Percentiles rank a stretch among this genome's conserved stretches.
Evolutionary conservation across 2,888 invertebrate genomes (phyloP).

Genomic region (Uloborus plumipes): DNA sequence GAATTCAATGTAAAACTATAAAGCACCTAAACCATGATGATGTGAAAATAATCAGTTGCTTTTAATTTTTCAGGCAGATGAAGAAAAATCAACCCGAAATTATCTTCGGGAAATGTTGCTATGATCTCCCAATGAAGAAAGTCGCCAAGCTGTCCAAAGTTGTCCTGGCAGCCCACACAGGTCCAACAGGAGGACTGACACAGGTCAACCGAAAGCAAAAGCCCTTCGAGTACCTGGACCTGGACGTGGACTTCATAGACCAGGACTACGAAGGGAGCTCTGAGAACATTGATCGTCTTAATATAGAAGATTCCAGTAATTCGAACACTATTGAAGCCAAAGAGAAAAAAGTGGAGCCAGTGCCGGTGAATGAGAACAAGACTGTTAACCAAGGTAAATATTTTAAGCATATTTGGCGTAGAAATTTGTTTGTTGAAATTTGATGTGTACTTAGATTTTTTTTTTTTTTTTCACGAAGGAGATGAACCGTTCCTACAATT

Average conservation of each 20-base stretch:
- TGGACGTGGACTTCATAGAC: slow-evolving; percentile 82
- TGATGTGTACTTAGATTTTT: no score
- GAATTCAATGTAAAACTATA: no score
- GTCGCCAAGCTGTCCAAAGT: slow-evolving; percentile 74
- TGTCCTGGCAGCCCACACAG: slow-evolving; percentile 82
- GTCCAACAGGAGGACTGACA: slow-evolving; percentile 85
- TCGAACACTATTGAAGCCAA: slow-evolving; percentile 13
- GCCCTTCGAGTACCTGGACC: slow-evolving; percentile 77
- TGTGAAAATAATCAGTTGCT: no score
- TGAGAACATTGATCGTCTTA: slow-evolving; percentile 52
- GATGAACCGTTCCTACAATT: no score
- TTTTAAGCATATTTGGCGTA: no score
- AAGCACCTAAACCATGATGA: no score
- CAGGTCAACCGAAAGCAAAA: slow-evolving; percentile 78
- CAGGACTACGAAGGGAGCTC: slow-evolving; percentile 70
- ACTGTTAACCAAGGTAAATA: background rate
- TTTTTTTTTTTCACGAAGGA: no score
- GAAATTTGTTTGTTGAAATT: no score
- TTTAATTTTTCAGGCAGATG: slow-evolving; percentile 50
- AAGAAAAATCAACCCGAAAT: slow-evolving; percentile 74
- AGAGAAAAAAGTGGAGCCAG: slow-evolving; percentile 25
- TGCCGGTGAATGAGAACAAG: slow-evolving; percentile 20
- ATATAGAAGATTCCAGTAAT: slow-evolving; percentile 30
- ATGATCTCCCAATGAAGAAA: slow-evolving; percentile 78
- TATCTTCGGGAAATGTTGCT: slow-evolving; percentile 80